These are phyloP conservation scores for Chamaea fasciata DNA, from an alignment of 2,113 vertebrate genomes.

Conservation along the genomic window DNA sequence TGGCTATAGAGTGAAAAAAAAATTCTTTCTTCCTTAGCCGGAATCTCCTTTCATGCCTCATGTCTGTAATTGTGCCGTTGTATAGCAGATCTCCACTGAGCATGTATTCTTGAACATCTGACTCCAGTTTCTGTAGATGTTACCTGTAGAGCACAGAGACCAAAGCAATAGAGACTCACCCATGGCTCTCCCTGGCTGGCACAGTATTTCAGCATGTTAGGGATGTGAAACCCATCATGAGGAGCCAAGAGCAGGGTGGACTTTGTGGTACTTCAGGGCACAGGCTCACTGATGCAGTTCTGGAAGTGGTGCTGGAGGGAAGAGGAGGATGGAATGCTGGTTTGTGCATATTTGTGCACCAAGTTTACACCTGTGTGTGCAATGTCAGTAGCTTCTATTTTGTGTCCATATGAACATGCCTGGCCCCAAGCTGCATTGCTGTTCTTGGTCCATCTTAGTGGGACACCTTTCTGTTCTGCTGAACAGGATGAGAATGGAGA, in stretches of 20 bases:
- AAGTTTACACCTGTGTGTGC: background rate
- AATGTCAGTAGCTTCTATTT: background rate
- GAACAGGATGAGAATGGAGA: conserved; percentile 75
- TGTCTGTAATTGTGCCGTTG: background rate
- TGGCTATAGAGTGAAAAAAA: background rate
- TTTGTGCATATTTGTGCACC: background rate
- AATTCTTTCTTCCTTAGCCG: background rate
- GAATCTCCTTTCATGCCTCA: background rate
- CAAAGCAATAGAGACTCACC: background rate
- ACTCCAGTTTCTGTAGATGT: background rate
- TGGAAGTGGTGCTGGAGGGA: background rate
- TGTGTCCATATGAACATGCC: background rate
- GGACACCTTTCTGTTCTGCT: background rate
- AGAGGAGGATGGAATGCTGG: fast-evolving
- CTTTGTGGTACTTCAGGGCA: background rate
- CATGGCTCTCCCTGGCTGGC: background rate
- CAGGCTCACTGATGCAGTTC: background rate
- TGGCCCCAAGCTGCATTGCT: background rate
- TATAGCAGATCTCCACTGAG: background rate
- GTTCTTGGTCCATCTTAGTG: background rate
- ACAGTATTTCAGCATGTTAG: background rate
- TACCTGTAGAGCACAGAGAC: background rate
- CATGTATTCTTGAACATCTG: background rate
- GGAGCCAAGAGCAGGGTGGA: background rate
- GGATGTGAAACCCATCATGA: background rate